Base-by-base conservation (phyloP, 1,140 invertebrate genomes). In the Eueides isabella region DNA sequence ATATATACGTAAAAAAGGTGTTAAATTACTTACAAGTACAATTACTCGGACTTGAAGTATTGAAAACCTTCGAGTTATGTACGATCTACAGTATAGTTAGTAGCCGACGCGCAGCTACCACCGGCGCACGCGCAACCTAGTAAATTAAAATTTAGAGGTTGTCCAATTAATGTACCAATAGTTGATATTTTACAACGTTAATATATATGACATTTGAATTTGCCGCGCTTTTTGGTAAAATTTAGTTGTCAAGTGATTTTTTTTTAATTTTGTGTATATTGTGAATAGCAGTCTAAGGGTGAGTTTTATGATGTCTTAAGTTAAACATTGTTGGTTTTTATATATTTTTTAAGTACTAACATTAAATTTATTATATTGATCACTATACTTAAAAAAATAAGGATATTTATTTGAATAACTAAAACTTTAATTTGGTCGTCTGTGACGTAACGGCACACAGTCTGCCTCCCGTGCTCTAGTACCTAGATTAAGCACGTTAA, bases 51-150 rank as follows among this genome's bases (percentile, higher is more conserved):
- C 48, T 55, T 55, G 48, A 55, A 55, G 48, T 11, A 26, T 26
- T 38, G 16, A 61, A 83, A 89, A 82, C 84, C 84, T 89, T 91
- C 89, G 88, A 89, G 89, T 87, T 81, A 88, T 69, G 83, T 72
- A 75, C 75, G 77, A 80, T 72, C 63, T 70, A 70, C 70, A 77
- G 67, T 55, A 16, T 62, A 68, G 64, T 79, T 80, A 89, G 87
- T 91, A 81, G 80, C 69, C 71, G 76, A 72, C 83, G 89, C 77
- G 87, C 85, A 77, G 75, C 71, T 65, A 61, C 74, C 64, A 65
- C 75, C 69, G 41, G 81, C 85, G 87, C 87, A 90, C 89, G 89
- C 88, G 87, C 81, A 85, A 75, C 85, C 84, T 83, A 84, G 73
- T 88, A 84, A 76, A 80, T 72, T 79, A 26, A 26, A 79, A 69